A percentile compares a stretch with the other conserved stretches of the same genome.
Evolutionary conservation across 2,797 vertebrate genomes (phyloP).

Genomic region (Liparis tanakae): DNA sequence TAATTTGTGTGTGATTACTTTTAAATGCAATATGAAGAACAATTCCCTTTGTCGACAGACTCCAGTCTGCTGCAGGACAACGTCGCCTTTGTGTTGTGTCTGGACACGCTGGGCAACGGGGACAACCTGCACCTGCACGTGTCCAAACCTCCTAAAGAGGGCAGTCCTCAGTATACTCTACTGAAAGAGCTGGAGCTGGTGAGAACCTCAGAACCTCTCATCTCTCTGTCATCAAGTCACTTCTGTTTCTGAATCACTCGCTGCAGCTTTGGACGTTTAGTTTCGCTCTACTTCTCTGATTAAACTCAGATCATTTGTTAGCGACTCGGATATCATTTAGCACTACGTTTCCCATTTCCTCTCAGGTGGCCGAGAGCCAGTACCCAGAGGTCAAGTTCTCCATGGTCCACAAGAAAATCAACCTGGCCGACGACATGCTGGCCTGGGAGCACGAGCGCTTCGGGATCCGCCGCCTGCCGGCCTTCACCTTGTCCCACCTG

Average conservation of each 20-base stretch:
- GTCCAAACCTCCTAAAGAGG: constrained; percentile 96
- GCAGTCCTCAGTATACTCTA: constrained; percentile 90
- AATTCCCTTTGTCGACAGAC: constrained; percentile 78
- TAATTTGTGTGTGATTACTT: neutral
- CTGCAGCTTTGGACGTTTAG: neutral
- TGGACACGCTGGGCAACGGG: constrained; percentile 93
- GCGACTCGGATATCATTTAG: neutral
- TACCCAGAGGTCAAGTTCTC: constrained; percentile 94
- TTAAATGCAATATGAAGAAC: neutral
- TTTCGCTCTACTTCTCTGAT: neutral
- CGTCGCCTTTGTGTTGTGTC: constrained; percentile 95
- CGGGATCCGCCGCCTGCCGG: constrained; percentile 94
- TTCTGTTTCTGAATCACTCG: neutral
- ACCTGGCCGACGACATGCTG: constrained; percentile 95
- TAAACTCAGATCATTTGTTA: neutral
- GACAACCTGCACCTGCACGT: constrained; percentile 92
- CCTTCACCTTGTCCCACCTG: constrained; percentile 95
- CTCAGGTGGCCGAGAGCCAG: constrained; percentile 88
- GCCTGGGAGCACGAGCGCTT: constrained; percentile 99
- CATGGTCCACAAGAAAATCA: constrained; percentile 99
- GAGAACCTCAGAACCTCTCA: constrained; percentile 13
- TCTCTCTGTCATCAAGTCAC: neutral
- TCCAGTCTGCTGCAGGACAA: constrained; percentile 98
- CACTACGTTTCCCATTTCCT: neutral
- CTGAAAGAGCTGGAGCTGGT: constrained; percentile 93